Evolutionary conservation across 2,888 invertebrate species (phyloP), one percentile per base, ranked within the genome.

Genomic region (Didymodactylos carnosus): DNA sequence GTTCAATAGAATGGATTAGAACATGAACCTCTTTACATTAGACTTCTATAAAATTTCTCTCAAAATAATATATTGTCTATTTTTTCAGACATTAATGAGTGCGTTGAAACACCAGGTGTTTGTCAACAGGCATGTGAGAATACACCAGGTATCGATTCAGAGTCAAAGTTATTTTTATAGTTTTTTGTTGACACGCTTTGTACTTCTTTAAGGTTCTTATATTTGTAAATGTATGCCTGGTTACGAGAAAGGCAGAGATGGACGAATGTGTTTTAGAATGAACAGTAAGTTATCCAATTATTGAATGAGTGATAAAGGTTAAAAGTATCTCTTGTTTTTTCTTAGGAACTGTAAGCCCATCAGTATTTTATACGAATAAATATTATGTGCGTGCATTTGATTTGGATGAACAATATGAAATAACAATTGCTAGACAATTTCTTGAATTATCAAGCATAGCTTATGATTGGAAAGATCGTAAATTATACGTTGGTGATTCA

Each of bases 211-310:
- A 62, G 97, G 97, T 19, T 89, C 91, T 11, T 95, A 89, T 84
- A 91, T 91, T 79, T 98, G 98, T 83, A 94, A 94, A 83, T 98
- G 98, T 82, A 90, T 91, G 78, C 89, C 93, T 29, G 95, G 95
- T 0, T 80, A 80, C 35, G 43, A 51, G 43, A 72, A 70, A 70
- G 35, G 41, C 23, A 10, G 23, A 6, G 40, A 16, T 53, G 71
- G 49, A 10, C 62, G 70, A 19, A n/a, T 23, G 14, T 41, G 16
- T 25, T 70, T 49, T 27, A 69, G 70, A 62, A n/a, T 79, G 62
- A 78, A 81, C 62, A 77, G 81, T 35, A 76, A 81, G 49, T 77
- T 78, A n/a, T 49, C 76, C 81, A 23, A 78, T 82, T 41, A 75
- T 76, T 7, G 72, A 79, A 49, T 78, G 78, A 40, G 78, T 25